phyloP scores from a whole-genome alignment of 2,888 invertebrate genomes.

The Caenorhabditis parvicauda region DNA sequence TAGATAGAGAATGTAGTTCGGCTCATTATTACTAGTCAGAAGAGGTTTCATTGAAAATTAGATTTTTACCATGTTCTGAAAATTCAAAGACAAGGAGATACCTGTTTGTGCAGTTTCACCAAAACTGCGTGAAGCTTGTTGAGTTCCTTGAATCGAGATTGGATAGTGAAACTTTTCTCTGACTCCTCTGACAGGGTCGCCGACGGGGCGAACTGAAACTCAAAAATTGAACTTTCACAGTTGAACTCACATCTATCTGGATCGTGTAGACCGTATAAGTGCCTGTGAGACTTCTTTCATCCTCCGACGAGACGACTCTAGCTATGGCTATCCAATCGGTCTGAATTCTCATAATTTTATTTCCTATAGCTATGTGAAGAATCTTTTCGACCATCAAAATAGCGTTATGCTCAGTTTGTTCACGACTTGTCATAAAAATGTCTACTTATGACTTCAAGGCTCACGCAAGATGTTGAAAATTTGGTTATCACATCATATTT shows the following conservation, averaged over 20 bases:
- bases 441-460: not conserved
- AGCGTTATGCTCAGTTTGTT: not conserved
- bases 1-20: not conserved
- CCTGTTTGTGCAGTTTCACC: constrained; percentile 38
- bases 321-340: constrained; percentile 27
- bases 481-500: not conserved
- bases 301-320: constrained; percentile 9
- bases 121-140: constrained; percentile 27
- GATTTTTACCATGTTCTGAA: not conserved
- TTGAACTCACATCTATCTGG: constrained; percentile 16
- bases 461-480: not conserved
- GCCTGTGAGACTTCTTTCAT: constrained; percentile 24
- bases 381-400: not conserved
- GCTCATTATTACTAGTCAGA: too few relatives aligned
- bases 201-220: constrained; percentile 8
- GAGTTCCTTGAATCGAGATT: constrained; percentile 33
- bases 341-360: constrained; percentile 8
- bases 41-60: too few relatives aligned
- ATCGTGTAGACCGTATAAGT: constrained; percentile 28
- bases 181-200: constrained; percentile 7
- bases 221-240: too few relatives aligned
- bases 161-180: constrained; percentile 13
- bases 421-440: not conserved
- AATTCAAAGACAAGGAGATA: not conserved
- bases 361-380: not conserved